Conservation (phyloP, 2,113 vertebrate species). For the Octodon degus region DNA sequence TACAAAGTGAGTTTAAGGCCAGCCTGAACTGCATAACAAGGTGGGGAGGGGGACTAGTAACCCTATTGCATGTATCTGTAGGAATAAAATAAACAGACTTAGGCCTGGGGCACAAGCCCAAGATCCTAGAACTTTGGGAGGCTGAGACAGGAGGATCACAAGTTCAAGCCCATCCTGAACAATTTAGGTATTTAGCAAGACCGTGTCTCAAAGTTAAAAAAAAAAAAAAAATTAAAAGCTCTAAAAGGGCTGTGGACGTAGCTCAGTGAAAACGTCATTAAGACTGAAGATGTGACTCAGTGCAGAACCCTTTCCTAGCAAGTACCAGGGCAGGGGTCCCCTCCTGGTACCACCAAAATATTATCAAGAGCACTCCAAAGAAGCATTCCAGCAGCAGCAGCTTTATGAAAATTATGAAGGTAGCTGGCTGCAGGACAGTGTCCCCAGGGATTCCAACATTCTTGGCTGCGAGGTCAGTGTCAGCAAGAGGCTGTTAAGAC, state of each 20-base stretch:
- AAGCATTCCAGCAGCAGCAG: not conserved
- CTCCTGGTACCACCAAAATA: not conserved
- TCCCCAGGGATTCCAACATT: not conserved
- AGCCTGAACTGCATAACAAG: not conserved
- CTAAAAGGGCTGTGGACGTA: not conserved
- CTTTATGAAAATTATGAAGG: not conserved
- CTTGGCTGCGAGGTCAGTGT: not conserved
- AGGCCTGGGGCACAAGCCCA: not conserved
- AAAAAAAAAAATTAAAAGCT: not conserved
- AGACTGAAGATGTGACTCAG: not conserved
- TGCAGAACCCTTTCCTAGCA: not conserved
- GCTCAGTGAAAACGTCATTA: not conserved
- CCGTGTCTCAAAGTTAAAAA: not conserved
- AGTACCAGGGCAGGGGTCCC: not conserved
- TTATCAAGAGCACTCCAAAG: not conserved
- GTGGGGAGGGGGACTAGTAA: not conserved
- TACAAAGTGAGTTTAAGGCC: too few species aligned
- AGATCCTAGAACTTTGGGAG: not conserved
- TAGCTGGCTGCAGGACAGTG: not conserved
- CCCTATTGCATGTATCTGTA: not conserved
- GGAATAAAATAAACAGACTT: not conserved
- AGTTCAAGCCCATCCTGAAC: not conserved
- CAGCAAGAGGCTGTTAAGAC: constrained; percentile 39
- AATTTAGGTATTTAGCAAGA: not conserved
- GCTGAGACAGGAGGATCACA: not conserved